Evolutionary conservation across 37 sponge, comb jelly and placozoan species (phyloP).

Genomic region (Tethya wilhelma): DNA sequence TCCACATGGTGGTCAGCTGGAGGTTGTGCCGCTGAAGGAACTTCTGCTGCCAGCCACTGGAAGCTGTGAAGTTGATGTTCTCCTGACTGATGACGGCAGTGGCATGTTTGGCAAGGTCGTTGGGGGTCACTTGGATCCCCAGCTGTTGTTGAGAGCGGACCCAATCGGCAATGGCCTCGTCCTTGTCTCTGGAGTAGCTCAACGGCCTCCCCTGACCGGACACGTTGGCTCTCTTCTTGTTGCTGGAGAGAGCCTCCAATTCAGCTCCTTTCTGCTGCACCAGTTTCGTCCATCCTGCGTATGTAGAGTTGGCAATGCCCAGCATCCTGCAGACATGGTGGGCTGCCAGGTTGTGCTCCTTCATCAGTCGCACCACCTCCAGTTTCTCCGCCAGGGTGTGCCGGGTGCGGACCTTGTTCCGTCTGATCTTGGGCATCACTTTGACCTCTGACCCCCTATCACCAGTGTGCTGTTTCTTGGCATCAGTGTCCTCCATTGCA

Average conservation of each 20-base stretch:
- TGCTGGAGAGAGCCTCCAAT: slow-evolving; percentile 54
- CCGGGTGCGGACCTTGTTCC: slow-evolving; percentile 18
- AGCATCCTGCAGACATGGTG: slow-evolving; percentile 74
- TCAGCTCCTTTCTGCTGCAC: slow-evolving; percentile 69
- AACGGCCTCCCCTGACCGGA: slow-evolving; percentile 66
- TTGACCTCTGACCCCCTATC: neutral
- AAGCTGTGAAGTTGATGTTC: slow-evolving; percentile 71
- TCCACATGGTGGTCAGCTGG: slow-evolving; percentile 42
- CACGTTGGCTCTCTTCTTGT: slow-evolving; percentile 64
- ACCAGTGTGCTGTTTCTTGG: neutral
- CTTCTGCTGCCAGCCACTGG: slow-evolving; percentile 77
- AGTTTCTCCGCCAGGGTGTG: slow-evolving; percentile 82
- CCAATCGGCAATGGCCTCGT: slow-evolving; percentile 80
- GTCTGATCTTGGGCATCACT: neutral
- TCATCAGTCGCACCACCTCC: slow-evolving; percentile 77
- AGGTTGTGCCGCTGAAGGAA: slow-evolving; percentile 71
- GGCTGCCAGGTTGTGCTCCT: slow-evolving; percentile 52
- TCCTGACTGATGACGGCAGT: slow-evolving; percentile 53
- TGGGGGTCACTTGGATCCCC: slow-evolving; percentile 44
- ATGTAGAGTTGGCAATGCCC: slow-evolving; percentile 81
- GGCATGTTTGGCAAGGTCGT: slow-evolving; percentile 65
- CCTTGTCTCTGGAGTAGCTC: slow-evolving; percentile 62
- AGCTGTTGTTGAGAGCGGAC: slow-evolving; percentile 44
- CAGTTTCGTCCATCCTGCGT: slow-evolving; percentile 81
- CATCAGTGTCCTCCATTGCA: neutral